These are phyloP conservation scores for Leptatherina wallacei DNA, from an alignment of 2,797 vertebrate species.

Conservation along the genomic window DNA sequence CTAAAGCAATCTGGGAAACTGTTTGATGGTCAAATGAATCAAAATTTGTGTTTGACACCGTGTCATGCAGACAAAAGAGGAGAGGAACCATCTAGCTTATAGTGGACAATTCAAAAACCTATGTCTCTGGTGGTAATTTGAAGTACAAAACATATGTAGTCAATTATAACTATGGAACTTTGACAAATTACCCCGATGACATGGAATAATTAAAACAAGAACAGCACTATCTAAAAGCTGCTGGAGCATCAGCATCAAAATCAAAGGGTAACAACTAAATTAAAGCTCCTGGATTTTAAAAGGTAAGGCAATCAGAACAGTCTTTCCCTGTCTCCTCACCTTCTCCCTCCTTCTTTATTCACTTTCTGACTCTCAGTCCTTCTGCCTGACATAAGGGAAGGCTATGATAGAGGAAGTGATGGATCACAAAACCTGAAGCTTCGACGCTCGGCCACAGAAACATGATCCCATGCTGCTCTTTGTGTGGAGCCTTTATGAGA, in stretches of 20 bases:
- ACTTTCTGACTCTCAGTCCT: conserved; percentile 12
- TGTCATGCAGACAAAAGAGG: no score
- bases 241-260: neutral
- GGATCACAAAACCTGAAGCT: conserved; percentile 53
- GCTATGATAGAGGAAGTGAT: conserved; percentile 62
- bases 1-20: no score
- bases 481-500: conserved; percentile 49
- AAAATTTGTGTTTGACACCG: no score
- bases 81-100: neutral
- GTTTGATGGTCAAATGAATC: no score
- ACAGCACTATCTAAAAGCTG: neutral
- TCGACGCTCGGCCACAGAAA: conserved; percentile 44
- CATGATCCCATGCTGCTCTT: conserved; percentile 34
- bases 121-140: neutral
- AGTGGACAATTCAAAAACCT: neutral
- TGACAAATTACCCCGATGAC: neutral
- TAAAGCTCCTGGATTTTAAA: conserved; percentile 5
- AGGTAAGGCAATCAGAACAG: conserved; percentile 9
- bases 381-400: conserved; percentile 40
- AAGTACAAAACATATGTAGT: neutral
- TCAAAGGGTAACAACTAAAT: neutral
- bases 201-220: neutral
- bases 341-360: conserved; percentile 3
- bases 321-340: conserved; percentile 3
- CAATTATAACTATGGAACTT: neutral